Evolutionary conservation across 2,113 vertebrate species (phyloP).

Genomic region (Climacteris rufus): DNA sequence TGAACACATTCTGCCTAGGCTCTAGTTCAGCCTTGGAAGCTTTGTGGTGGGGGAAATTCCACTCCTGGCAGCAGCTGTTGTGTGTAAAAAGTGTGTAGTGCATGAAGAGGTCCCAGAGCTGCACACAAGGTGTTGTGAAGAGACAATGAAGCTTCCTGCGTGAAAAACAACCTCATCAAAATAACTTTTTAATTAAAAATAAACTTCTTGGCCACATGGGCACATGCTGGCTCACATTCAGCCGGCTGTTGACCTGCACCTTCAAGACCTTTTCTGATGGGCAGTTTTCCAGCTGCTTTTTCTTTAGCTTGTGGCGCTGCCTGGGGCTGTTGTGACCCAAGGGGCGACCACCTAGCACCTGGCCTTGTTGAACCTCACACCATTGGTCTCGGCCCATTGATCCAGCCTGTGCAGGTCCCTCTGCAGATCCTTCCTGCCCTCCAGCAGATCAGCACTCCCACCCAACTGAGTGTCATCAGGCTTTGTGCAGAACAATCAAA

Average conservation of each 20-base stretch:
- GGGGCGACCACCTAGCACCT: background rate
- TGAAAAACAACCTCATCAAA: background rate
- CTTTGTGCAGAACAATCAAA: background rate
- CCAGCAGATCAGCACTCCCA: background rate
- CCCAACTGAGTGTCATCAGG: rapidly evolving
- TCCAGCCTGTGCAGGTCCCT: background rate
- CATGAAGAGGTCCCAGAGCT: background rate
- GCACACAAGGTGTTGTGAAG: background rate
- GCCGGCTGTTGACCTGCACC: background rate
- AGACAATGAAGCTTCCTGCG: background rate
- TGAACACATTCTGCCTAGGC: background rate
- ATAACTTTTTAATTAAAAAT: background rate
- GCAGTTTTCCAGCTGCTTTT: background rate
- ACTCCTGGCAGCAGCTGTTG: background rate
- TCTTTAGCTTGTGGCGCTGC: background rate
- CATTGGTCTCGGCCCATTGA: background rate
- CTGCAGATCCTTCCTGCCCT: background rate
- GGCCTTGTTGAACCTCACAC: background rate
- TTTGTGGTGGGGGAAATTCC: background rate
- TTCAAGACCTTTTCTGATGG: background rate
- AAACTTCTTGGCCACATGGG: background rate
- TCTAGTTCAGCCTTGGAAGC: background rate
- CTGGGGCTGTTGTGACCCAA: background rate
- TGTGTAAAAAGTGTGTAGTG: background rate
- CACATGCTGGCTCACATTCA: background rate